Conservation (phyloP, 2,888 invertebrate species). For the Crocallis elinguaria region DNA sequence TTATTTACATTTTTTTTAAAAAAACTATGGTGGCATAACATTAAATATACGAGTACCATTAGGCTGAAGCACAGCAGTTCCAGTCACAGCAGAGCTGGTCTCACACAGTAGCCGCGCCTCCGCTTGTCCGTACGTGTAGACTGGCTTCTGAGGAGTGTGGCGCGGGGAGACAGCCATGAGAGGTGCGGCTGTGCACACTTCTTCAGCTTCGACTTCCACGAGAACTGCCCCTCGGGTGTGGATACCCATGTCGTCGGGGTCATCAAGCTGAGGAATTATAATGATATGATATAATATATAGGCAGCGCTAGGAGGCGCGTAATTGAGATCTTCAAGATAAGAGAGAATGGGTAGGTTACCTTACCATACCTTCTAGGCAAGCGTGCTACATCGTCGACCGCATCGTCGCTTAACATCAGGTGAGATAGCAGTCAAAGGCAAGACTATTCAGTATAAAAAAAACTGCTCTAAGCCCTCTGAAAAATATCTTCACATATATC, state of each 20-base stretch:
- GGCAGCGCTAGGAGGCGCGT: too few species aligned
- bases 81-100: conserved; percentile 73
- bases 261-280: conserved; percentile 53
- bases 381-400: too few species aligned
- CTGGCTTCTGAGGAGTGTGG: conserved; percentile 88
- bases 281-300: not conserved
- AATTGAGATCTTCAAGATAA: too few species aligned
- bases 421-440: too few species aligned
- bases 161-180: conserved; percentile 87
- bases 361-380: too few species aligned
- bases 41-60: conserved; percentile 61
- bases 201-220: conserved; percentile 92
- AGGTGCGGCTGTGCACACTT: conserved; percentile 91
- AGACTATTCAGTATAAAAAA: too few species aligned
- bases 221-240: conserved; percentile 90
- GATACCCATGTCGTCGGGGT: conserved; percentile 64
- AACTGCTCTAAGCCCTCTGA: too few species aligned
- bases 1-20: too few species aligned
- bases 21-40: too few species aligned
- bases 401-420: too few species aligned
- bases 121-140: conserved; percentile 88
- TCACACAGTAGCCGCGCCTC: conserved; percentile 80
- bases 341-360: too few species aligned
- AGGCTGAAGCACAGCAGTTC: conserved; percentile 74
- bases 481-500: too few species aligned